phyloP scores from a whole-genome alignment of 2,113 vertebrate genomes.

The Zosterops hypoxanthus region DNA sequence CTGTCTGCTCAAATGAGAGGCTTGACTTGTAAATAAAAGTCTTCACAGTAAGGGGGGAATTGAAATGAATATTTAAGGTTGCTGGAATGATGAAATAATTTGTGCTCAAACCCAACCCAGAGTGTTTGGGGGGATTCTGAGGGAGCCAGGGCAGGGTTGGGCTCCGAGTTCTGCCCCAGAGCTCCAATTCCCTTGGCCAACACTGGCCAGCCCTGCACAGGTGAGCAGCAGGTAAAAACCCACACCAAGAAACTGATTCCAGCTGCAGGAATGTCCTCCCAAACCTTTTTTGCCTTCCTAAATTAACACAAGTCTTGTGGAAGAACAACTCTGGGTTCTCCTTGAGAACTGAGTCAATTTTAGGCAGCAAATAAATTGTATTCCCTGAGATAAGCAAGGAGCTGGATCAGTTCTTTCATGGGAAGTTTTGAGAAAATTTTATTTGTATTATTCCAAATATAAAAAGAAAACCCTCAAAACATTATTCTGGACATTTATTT shows the following conservation, averaged over 20 bases:
- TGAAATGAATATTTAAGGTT: neutral
- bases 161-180: neutral
- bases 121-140: neutral
- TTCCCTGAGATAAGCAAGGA: neutral
- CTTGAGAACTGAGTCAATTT: neutral
- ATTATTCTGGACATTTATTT: neutral
- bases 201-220: fast-evolving
- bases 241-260: fast-evolving
- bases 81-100: neutral
- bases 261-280: neutral
- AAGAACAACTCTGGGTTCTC: neutral
- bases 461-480: neutral
- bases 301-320: no score
- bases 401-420: neutral
- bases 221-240: neutral
- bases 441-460: neutral
- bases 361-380: neutral
- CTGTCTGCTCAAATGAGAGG: neutral
- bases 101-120: fast-evolving
- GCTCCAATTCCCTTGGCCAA: fast-evolving
- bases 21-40: neutral
- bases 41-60: neutral
- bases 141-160: neutral
- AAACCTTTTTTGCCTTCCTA: neutral
- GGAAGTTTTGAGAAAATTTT: neutral